Evolutionary conservation across 1,140 invertebrate species (phyloP).

Genomic region (Atta cephalotes): DNA sequence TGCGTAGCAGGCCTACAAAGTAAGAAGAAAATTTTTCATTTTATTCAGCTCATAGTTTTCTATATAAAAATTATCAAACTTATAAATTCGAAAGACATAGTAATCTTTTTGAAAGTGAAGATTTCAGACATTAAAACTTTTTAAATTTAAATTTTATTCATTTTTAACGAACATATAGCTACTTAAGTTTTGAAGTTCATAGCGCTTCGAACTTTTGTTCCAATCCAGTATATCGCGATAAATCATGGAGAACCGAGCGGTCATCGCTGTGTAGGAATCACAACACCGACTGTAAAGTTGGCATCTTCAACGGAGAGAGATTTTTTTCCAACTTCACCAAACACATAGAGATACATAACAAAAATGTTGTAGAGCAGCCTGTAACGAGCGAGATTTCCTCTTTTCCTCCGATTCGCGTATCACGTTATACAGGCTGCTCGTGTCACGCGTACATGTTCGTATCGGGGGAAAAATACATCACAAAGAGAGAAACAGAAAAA

Average conservation of each 20-base stretch:
- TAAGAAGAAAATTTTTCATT: too few relatives aligned
- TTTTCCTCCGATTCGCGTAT: constrained; percentile 11
- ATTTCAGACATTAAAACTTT: too few relatives aligned
- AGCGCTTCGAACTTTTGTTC: too few relatives aligned
- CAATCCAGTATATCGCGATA: not conserved
- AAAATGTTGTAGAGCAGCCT: constrained; percentile 54
- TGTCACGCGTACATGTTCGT: not conserved
- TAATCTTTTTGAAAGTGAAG: too few relatives aligned
- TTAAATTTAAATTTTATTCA: too few relatives aligned
- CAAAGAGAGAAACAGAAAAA: constrained; percentile 7
- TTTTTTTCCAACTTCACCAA: constrained; percentile 30
- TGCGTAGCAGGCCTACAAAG: too few relatives aligned
- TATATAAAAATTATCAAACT: too few relatives aligned
- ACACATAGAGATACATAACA: constrained; percentile 41
- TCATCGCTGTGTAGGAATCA: not conserved
- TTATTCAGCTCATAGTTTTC: too few relatives aligned
- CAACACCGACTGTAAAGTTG: not conserved
- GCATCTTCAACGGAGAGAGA: constrained; percentile 10
- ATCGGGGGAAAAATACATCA: not conserved
- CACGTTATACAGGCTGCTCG: constrained; percentile 6
- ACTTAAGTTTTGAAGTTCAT: too few relatives aligned
- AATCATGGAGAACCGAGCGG: not conserved
- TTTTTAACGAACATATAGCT: too few relatives aligned
- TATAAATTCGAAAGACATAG: too few relatives aligned
- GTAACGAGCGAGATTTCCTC: constrained; percentile 64